Conservation (phyloP, 1,140 invertebrate genomes). For the Telenomus remus region DNA sequence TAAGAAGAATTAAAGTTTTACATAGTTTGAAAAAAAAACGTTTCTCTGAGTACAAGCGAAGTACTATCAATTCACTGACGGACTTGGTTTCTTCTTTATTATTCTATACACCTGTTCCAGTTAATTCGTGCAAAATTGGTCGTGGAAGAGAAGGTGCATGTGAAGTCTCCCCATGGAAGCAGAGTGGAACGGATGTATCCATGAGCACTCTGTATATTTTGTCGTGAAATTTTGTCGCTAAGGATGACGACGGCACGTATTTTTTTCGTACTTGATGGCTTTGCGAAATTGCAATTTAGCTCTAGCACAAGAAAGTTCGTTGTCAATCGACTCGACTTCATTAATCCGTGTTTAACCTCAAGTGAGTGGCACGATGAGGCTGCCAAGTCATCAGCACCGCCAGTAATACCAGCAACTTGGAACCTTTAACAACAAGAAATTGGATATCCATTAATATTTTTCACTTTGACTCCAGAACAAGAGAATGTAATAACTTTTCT, state of each 20-base stretch:
- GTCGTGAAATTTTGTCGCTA: constrained; percentile 35
- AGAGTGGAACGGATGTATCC: constrained; percentile 39
- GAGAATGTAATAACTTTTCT: too few species aligned
- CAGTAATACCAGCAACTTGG: constrained; percentile 39
- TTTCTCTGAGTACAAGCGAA: constrained; percentile 15
- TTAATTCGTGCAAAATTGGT: constrained; percentile 25
- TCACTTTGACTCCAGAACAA: too few species aligned
- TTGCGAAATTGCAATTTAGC: constrained; percentile 54
- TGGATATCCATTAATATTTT: constrained; percentile 2
- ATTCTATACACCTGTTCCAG: constrained; percentile 12
- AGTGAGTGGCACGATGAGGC: constrained; percentile 32
- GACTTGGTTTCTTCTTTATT: constrained; percentile 21
- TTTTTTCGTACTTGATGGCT: constrained; percentile 38
- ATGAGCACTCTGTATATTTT: constrained; percentile 43
- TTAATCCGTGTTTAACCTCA: constrained; percentile 56
- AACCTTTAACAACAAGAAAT: constrained; percentile 52
- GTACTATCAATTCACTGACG: constrained; percentile 39
- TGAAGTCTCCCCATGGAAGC: constrained; percentile 26
- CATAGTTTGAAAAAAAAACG: not conserved
- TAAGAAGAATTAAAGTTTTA: too few species aligned
- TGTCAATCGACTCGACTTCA: constrained; percentile 51
- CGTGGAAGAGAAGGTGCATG: constrained; percentile 27
- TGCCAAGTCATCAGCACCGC: constrained; percentile 25
- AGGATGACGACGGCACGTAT: constrained; percentile 37
- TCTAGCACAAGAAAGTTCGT: constrained; percentile 40